phyloP scores from a whole-genome alignment of 2,888 invertebrate genomes.

The Temnothorax ravouxi region DNA sequence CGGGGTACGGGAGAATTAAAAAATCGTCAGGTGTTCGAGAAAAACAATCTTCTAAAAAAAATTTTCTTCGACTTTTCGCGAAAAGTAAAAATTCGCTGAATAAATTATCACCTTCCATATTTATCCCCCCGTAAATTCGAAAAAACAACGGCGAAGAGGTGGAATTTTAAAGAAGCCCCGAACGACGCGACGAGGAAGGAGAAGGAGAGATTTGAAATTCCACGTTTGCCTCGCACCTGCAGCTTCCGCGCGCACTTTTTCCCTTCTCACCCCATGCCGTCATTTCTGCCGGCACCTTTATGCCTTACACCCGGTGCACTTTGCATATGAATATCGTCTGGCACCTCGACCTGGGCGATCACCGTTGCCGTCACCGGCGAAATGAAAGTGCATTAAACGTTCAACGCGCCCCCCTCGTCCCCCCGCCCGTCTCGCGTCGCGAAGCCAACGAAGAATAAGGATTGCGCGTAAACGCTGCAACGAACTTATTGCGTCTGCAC shows the following conservation, averaged over 20 bases:
- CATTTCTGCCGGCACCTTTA: constrained; percentile 55
- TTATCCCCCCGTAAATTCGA: constrained; percentile 29
- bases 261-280: constrained; percentile 26
- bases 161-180: constrained; percentile 29
- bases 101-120: constrained; percentile 38
- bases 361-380: constrained; percentile 53
- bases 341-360: constrained; percentile 40
- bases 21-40: neutral
- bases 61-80: constrained; percentile 21
- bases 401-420: neutral
- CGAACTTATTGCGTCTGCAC: constrained; percentile 53
- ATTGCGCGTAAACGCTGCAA: constrained; percentile 53
- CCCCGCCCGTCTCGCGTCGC: neutral
- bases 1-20: neutral
- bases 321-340: constrained; percentile 71
- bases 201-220: constrained; percentile 53
- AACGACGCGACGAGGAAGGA: constrained; percentile 5
- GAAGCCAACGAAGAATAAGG: constrained; percentile 43
- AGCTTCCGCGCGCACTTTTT: constrained; percentile 9
- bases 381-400: constrained; percentile 74
- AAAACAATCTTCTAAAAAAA: neutral
- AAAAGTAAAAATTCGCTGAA: constrained; percentile 11
- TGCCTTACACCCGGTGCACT: constrained; percentile 59
- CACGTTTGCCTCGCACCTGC: constrained; percentile 53
- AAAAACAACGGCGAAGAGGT: constrained; percentile 19